Base-by-base conservation (phyloP, 2,888 invertebrate species). In the Scaptomyza flava region DNA sequence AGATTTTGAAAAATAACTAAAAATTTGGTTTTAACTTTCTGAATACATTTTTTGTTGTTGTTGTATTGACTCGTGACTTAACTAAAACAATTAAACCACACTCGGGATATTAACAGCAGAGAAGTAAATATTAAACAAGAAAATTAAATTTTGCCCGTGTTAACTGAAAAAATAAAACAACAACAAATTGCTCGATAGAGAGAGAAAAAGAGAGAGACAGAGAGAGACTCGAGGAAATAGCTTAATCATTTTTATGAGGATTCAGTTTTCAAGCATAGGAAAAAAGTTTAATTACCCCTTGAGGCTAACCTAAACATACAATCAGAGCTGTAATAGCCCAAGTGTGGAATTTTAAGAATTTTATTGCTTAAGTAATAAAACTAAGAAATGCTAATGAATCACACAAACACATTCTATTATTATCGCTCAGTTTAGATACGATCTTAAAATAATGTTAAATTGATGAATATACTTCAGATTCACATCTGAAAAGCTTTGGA, bases 361-460 rank as follows among this genome's bases (percentile, higher is more conserved):
- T 27, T 34, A 36, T 41, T 52, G 43, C 34, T 12, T 20, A 6
- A 42, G 66, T 38, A 41, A 60, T 71, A 66, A 71, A 71, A 56
- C 41, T 20, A 14, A 30, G 43, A 31, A 66, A 46, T 46, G 38
- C 67, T 67, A 71, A 72, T 72, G 71, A 71, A 50, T 36, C 56
- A 17, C 17, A 17, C 17, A 17, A 17, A 17, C 17, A 17, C 17
- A 17, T 17, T 17, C 17, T 4, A 31, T 14, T 30, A 14, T 0
- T 11, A 31, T 27, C 7, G 12, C 6, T 59, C 6, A 20, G 6
- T 12, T n/a, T 17, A 17, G 11, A 20, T 48, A 12, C 12, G 12
- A n/a, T 7, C 23, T 17, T 11, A 12, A 43, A 43, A n/a, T 8
- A 27, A 27, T 31, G 14, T 9, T 12, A 9, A 17, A 34, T 1